Conservation (phyloP, 1,140 invertebrate species). For the Drosophila subobscura region DNA sequence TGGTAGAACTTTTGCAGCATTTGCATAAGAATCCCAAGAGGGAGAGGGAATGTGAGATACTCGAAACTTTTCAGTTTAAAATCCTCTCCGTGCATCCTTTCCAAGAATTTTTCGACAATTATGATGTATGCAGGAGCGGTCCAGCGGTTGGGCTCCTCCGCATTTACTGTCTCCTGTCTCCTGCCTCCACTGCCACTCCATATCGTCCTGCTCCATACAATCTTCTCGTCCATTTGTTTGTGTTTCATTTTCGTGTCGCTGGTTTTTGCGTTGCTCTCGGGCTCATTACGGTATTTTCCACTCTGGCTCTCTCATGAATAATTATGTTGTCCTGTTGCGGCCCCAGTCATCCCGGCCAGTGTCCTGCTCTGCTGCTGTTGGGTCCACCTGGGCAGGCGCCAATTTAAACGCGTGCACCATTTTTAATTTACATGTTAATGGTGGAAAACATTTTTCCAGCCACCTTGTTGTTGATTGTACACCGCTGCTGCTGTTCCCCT, state of each 20-base stretch:
- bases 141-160: background rate
- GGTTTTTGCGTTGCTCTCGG: slow-evolving; percentile 55
- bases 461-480: slow-evolving; percentile 48
- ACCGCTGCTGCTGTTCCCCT: slow-evolving; percentile 11
- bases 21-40: slow-evolving; percentile 28
- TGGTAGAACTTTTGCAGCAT: slow-evolving; percentile 11
- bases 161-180: slow-evolving; percentile 8
- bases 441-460: slow-evolving; percentile 53
- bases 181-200: background rate
- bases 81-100: slow-evolving; percentile 50
- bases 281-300: slow-evolving; percentile 71
- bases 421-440: slow-evolving; percentile 74
- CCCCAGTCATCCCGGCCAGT: slow-evolving; percentile 19
- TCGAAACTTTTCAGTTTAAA: slow-evolving; percentile 40
- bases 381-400: slow-evolving; percentile 43
- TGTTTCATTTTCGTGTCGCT: slow-evolving; percentile 52
- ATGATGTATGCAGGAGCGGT: slow-evolving; percentile 35
- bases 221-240: slow-evolving; percentile 49
- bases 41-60: slow-evolving; percentile 9
- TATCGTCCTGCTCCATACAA: slow-evolving; percentile 1
- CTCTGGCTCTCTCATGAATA: slow-evolving; percentile 69
- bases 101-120: slow-evolving; percentile 38
- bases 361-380: background rate
- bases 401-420: slow-evolving; percentile 65
- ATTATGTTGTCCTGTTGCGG: slow-evolving; percentile 61